Conservation (phyloP, 2,888 invertebrate genomes). For the Eristalis pertinax region DNA sequence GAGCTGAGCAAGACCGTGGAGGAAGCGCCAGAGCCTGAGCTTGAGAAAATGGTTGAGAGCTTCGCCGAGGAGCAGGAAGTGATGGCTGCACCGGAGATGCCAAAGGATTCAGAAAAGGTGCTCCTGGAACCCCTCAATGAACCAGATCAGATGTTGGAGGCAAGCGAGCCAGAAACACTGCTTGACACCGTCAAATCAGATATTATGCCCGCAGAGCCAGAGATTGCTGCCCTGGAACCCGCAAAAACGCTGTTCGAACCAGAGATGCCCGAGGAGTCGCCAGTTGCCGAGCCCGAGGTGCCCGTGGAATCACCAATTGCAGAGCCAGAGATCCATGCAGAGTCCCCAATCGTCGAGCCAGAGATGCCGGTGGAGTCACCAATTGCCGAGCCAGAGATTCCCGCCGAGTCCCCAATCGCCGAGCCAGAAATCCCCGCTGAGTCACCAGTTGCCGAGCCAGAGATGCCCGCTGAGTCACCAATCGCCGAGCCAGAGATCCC, state of each 20-base stretch:
- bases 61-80: neutral
- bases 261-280: neutral
- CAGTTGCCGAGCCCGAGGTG: neutral
- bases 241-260: neutral
- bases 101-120: constrained; percentile 31
- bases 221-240: neutral
- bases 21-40: neutral
- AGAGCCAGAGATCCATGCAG: neutral
- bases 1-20: constrained; percentile 17
- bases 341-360: neutral
- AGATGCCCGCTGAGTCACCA: neutral
- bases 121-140: constrained; percentile 17
- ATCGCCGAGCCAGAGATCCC: neutral
- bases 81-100: neutral
- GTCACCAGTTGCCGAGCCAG: neutral
- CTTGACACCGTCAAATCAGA: constrained; percentile 36
- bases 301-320: neutral
- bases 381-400: neutral
- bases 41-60: neutral
- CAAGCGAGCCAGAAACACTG: constrained; percentile 29
- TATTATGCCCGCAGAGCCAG: neutral
- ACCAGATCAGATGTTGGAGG: constrained; percentile 34
- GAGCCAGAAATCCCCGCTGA: neutral
- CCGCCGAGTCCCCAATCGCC: neutral
- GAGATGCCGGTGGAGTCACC: neutral